A percentile compares a stretch with the other conserved stretches of the same genome.
These are phyloP conservation scores for Naso thynnoides DNA, from an alignment of 2,797 vertebrate genomes.

Conservation along the genomic window DNA sequence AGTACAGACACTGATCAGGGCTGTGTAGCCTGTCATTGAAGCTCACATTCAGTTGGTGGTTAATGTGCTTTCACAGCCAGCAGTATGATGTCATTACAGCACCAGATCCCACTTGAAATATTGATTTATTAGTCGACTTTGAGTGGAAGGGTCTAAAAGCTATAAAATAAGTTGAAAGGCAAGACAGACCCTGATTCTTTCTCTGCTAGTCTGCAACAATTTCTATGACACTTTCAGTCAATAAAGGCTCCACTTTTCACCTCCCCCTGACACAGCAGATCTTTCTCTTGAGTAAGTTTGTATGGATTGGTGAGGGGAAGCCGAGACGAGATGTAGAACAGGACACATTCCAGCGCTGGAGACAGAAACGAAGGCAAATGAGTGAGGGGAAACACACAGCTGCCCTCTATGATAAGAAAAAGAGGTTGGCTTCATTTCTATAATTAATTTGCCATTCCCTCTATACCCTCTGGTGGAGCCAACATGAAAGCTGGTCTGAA, in stretches of 20 bases:
- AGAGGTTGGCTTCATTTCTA: slow-evolving; percentile 81
- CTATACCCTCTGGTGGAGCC: slow-evolving; percentile 83
- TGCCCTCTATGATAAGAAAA: slow-evolving; percentile 81
- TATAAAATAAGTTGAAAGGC: slow-evolving; percentile 64
- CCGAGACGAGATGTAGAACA: slow-evolving; percentile 54
- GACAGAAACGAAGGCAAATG: slow-evolving; percentile 43
- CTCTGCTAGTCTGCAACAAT: slow-evolving; percentile 41
- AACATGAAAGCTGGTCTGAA: slow-evolving; percentile 85
- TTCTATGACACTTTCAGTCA: slow-evolving; percentile 71
- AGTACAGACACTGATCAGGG: slow-evolving; percentile 43
- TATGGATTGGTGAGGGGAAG: slow-evolving; percentile 67
- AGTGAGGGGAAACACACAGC: slow-evolving; percentile 61
- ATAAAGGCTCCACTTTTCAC: slow-evolving; percentile 65
- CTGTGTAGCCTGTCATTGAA: slow-evolving; percentile 42
- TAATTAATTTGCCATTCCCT: slow-evolving; percentile 86
- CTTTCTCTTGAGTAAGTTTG: slow-evolving; percentile 66
- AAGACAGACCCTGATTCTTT: slow-evolving; percentile 49
- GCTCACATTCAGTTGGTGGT: slow-evolving; percentile 32
- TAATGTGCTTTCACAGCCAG: slow-evolving; percentile 62
- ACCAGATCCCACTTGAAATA: slow-evolving; percentile 66
- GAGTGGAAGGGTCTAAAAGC: slow-evolving; percentile 64
- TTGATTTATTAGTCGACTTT: slow-evolving; percentile 73
- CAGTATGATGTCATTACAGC: slow-evolving; percentile 65
- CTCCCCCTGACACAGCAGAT: slow-evolving; percentile 57
- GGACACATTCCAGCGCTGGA: slow-evolving; percentile 58